A percentile compares a stretch with the other conserved stretches of the same genome.
These are phyloP conservation scores for Leucoraja erinaceus DNA, from an alignment of 2,113 vertebrate genomes.

Conservation along the genomic window DNA sequence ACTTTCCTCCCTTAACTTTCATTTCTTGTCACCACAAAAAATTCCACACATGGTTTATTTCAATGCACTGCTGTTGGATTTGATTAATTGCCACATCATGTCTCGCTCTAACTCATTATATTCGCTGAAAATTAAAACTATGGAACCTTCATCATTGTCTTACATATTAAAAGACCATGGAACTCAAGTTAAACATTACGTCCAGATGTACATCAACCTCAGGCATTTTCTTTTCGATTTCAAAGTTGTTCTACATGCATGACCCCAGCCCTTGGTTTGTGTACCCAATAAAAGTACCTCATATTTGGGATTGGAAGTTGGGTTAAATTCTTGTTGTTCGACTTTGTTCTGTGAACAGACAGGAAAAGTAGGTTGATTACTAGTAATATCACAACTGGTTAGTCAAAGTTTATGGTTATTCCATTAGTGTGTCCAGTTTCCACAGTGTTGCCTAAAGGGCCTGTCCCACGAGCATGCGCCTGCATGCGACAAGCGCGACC, in stretches of 20 bases:
- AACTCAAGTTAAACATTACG: not conserved
- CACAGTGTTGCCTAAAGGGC: no score
- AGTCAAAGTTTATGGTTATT: no score
- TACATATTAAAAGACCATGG: not conserved
- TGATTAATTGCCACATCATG: not conserved
- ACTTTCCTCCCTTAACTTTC: not conserved
- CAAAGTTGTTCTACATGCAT: not conserved
- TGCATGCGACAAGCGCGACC: no score
- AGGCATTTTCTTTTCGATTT: not conserved
- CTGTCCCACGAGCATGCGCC: no score
- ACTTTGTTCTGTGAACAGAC: conserved; percentile 7
- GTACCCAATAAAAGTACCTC: not conserved
- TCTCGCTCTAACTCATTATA: not conserved
- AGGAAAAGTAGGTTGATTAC: not conserved
- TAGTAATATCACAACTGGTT: not conserved
- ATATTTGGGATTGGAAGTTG: not conserved
- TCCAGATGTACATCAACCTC: not conserved
- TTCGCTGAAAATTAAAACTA: not conserved
- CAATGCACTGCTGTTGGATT: no score
- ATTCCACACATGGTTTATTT: not conserved
- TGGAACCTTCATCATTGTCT: not conserved
- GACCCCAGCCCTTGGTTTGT: not conserved
- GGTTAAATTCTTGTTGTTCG: not conserved
- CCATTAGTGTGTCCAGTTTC: no score
- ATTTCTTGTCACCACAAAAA: not conserved